Evolutionary conservation across 2,113 vertebrate species (phyloP), one percentile per base, ranked within the genome.

Genomic region (Passer montanus): DNA sequence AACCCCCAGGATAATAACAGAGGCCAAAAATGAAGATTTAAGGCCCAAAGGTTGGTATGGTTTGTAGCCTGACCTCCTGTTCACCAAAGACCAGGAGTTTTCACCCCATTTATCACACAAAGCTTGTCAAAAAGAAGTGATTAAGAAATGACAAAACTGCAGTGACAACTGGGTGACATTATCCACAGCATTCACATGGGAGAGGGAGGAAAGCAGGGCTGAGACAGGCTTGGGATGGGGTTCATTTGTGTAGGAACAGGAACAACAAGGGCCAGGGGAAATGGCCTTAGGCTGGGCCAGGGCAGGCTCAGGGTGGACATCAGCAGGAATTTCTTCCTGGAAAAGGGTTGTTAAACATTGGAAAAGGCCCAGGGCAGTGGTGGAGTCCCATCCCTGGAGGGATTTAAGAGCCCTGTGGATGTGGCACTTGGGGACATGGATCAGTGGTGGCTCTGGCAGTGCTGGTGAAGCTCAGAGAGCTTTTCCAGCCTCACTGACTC

Each of bases 111-210:
- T 31, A 39, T 80, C 84, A 39, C 30, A 23, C 1, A 30, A 11
- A 73, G 28, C 16, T 64, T 13, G 17, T 24, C n/a, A 58, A 53
- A 59, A 69, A 4, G 9, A 69, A 4, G 9, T 1, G 20, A 10
- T 13, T 4, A 11, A 64, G 59, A 10, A 50, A 39, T 10, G 55
- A 31, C 30, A 4, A 50, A 16, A 39, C 13, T 17, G 5, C n/a
- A 37, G 3, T 2, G 3, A 33, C 1, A 3, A 15, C 2, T 2
- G 1, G 31, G 28, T 18, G 70, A 27, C n/a, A 6, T 6, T 5
- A 21, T 0, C 26, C 26, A 31, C 3, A 14, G 35, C 26, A 3
- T 2, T 21, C 44, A 1, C 2, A 22, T 0, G 1, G 59, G 23
- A 39, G 13, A 15, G 31, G 6, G 43, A 2, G n/a, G 47, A 18